Percentiles rank a stretch among this genome's conserved stretches.
These are phyloP conservation scores for Spisula subtruncata DNA, from an alignment of 2,888 invertebrate species.

Conservation along the genomic window DNA sequence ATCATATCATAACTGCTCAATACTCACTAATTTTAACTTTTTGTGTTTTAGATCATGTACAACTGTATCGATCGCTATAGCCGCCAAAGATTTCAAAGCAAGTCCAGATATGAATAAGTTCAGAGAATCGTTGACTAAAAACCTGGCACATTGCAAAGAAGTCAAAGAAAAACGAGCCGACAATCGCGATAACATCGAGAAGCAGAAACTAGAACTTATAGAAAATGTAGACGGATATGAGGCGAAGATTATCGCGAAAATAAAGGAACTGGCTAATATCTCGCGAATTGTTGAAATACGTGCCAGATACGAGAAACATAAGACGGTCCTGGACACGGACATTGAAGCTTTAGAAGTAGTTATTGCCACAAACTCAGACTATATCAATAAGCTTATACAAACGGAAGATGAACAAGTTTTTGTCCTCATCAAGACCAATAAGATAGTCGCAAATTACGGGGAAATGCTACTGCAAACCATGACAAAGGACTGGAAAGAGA, in stretches of 20 bases:
- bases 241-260: conserved; percentile 29
- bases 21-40: too few species aligned
- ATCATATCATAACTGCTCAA: too few species aligned
- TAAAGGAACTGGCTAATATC: conserved; percentile 36
- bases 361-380: conserved; percentile 13
- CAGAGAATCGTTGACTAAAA: conserved; percentile 11
- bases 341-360: conserved; percentile 17
- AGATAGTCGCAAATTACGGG: conserved; percentile 25
- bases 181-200: conserved; percentile 22
- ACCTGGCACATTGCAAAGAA: conserved; percentile 10
- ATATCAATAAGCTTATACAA: background rate
- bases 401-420: conserved; percentile 14
- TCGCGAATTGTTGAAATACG: conserved; percentile 33
- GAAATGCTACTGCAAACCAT: conserved; percentile 15
- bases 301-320: conserved; percentile 32
- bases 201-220: conserved; percentile 31
- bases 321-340: conserved; percentile 20
- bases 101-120: conserved; percentile 9
- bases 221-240: conserved; percentile 32
- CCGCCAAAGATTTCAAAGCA: conserved; percentile 33
- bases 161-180: conserved; percentile 19
- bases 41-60: conserved; percentile 24
- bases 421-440: conserved; percentile 5
- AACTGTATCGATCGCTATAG: conserved; percentile 1
- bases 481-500: conserved; percentile 28